Evolutionary conservation across 2,797 vertebrate genomes (phyloP), one percentile per base, ranked within the genome.

Genomic region (Paramormyrops hopkinsi): DNA sequence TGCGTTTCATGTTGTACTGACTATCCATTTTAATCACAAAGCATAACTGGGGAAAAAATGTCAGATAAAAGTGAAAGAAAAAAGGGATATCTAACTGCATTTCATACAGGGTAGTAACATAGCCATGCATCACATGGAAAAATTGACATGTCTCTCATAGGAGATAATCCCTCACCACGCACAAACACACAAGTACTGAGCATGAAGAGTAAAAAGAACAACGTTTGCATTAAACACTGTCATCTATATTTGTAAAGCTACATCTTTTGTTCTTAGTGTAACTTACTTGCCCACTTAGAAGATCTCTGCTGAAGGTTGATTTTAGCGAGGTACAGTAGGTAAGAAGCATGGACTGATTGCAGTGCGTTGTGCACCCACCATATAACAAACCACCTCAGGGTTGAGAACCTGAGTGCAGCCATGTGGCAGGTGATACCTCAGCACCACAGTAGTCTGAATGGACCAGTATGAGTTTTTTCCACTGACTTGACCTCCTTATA

Each of bases 1-100:
- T 88, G 89, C 91, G 92, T 92, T 90, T 92, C 88, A 90, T 91
- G 83, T 48, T 69, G 88, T 86, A 89, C 90, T 91, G 82, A 51
- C 90, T 92, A 88, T 86, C 88, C 84, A 41, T 73, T n/a, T 86
- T 87, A 25, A 54, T 88, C 82, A 59, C 53, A 88, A 76, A 65
- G 88, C 79, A 46, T 25, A 84, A 83, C 37, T 86, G 25, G 22
- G 48, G 22, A 12, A 84, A 83, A 22, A 51, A 85, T 50, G 22
- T 29, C 44, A 12, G 44, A 48, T 51, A 46, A 44, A 19, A 46
- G 41, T 44, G 41, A 46, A 82, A 46, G 17, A 41, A 46, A 44
- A 79, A 46, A 11, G 7, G 76, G 29, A 37, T 73, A 33, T 19
- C 29, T 73, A 19, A 41, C 69, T 14, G 12, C 33, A 73, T 73